Evolutionary conservation across 2,113 vertebrate genomes (phyloP).

Genomic region (Mola mola): DNA sequence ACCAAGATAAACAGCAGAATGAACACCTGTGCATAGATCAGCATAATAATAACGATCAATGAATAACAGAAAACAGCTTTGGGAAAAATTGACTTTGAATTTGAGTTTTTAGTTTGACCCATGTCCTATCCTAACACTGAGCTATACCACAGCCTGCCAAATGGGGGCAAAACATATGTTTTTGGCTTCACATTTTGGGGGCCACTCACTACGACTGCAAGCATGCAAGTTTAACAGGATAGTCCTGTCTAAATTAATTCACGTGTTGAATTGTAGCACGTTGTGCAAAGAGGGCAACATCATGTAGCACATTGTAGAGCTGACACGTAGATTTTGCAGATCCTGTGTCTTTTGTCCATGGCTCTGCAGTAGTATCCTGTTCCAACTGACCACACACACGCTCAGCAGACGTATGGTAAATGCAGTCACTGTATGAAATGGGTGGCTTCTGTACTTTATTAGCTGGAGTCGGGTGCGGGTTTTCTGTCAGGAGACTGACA

Average conservation of each 20-base stretch:
- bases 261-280: slow-evolving; percentile 13
- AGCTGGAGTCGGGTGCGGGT: slow-evolving; percentile 57
- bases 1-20: no score
- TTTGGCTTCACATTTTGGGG: neutral
- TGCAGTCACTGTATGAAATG: slow-evolving; percentile 37
- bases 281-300: slow-evolving; percentile 33
- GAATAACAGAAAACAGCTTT: no score
- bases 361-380: slow-evolving; percentile 31
- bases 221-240: slow-evolving; percentile 42
- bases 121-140: no score
- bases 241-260: slow-evolving; percentile 22
- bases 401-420: slow-evolving; percentile 23
- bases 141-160: neutral
- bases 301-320: neutral
- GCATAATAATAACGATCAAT: no score
- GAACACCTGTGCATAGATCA: no score
- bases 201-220: slow-evolving; percentile 22
- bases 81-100: no score
- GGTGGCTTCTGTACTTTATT: slow-evolving; percentile 61
- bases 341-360: slow-evolving; percentile 46
- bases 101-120: no score
- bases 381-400: slow-evolving; percentile 66
- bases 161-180: neutral
- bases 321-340: slow-evolving; percentile 43
- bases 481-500: slow-evolving; percentile 62